Base-by-base conservation (phyloP, 2,113 vertebrate genomes). In the Muntiacus reevesi region DNA sequence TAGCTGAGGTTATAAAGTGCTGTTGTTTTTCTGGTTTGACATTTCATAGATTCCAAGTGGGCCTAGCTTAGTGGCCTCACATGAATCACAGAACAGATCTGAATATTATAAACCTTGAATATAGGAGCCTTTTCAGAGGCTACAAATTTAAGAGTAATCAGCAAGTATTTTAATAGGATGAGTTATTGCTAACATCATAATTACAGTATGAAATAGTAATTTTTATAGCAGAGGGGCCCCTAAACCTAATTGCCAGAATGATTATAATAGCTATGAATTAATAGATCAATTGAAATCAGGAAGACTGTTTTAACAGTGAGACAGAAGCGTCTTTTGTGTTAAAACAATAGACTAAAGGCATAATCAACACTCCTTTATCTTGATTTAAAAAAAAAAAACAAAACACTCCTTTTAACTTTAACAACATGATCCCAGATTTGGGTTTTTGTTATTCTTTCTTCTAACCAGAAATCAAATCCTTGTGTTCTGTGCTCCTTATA, bases 11-110 rank as follows among this genome's bases (percentile, higher is more conserved):
- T 87, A 62, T 95, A 93, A 96, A 98, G 96, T n/a, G 96, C 94
- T 93, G 81, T 52, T 96, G 96, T 74, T 96, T 90, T 94, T 90
- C 97, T 89, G 96, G 15, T 52, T 76, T 98, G 98, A 96, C 94
- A 92, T 98, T 97, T 97, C 95, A 84, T 57, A 40, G 96, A 93
- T 91, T 97, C 97, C 76, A 40, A 93, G 87, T 83, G 91, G 86
- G 95, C 91, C 96, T 43, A 55, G 74, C 84, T 94, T 54, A 55
- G 87, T 1, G 43, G 81, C 21, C 4, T 27, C 5, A 2, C 84
- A 64, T 91, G 85, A 12, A 97, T 97, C 97, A 97, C 67, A 0
- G 71, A 16, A 57, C 92, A 6, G 78, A 78, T 47, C 88, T n/a
- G 52, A 83, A 89, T 36, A 71, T 36, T 81, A 95, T 97, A 93